These are phyloP conservation scores for Leptobrachium leishanense DNA, from an alignment of 2,113 vertebrate species.

Conservation along the genomic window DNA sequence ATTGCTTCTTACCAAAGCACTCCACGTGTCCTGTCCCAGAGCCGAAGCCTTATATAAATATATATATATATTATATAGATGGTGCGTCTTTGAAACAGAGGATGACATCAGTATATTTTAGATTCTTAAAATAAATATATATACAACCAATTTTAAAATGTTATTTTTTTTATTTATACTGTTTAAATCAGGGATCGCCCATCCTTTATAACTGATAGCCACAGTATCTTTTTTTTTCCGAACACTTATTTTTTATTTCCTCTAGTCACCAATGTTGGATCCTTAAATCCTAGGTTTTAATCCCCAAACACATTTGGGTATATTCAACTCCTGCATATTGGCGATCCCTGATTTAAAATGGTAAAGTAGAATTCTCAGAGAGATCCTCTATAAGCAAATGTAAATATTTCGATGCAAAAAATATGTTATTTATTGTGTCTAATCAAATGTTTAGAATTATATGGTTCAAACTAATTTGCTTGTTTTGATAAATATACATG, in stretches of 20 bases:
- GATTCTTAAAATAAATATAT: slow-evolving; percentile 10
- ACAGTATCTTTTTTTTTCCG: background rate
- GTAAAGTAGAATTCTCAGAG: slow-evolving; percentile 7
- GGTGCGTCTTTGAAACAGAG: background rate
- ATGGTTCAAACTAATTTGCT: slow-evolving; percentile 41
- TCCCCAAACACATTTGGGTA: too few relatives aligned
- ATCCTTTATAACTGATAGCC: background rate
- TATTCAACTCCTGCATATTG: background rate
- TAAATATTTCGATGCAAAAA: slow-evolving; percentile 33
- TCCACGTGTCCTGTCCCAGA: background rate
- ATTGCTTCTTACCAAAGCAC: background rate
- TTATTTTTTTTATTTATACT: slow-evolving; percentile 17
- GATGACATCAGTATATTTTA: slow-evolving; percentile 30
- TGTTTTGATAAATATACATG: slow-evolving; percentile 43
- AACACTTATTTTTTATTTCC: background rate
- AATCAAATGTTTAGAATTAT: slow-evolving; percentile 40
- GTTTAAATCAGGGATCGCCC: slow-evolving; percentile 25
- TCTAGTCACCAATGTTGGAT: background rate
- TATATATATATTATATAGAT: background rate
- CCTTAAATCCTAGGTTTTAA: background rate
- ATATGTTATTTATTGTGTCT: slow-evolving; percentile 49
- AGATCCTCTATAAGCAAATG: slow-evolving; percentile 18
- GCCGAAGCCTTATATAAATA: background rate
- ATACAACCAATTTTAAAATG: slow-evolving; percentile 25
- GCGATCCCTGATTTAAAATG: slow-evolving; percentile 17